Base-by-base conservation (phyloP, 2,888 invertebrate species). In the Thymelicus acteon region DNA sequence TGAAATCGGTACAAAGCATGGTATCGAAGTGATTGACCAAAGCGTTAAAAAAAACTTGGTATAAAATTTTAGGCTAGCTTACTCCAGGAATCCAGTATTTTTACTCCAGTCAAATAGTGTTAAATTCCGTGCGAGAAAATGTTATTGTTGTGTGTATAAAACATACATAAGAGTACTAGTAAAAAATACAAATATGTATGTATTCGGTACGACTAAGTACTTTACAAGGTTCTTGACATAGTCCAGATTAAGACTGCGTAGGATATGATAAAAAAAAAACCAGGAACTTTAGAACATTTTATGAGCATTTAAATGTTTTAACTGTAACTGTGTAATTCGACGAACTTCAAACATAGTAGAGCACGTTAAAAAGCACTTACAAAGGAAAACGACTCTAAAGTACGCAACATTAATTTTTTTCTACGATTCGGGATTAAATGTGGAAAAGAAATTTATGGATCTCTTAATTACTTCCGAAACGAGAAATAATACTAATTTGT, bases 341-440 rank as follows among this genome's bases (percentile, higher is more conserved):
- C 47, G 57, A 58, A 66, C 44, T 47, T 60, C 40, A 67, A 60
- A 60, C 19, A 67, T 60, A 60, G 60, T 49, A 52, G 60, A 67
- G 67, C 67, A 67, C 67, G 67, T 67, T 67, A 67, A 67, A 67
- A 67, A 67, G 60, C 67, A 49, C 67, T 67, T 67, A 67, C 48
- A 67, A 60, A 67, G 60, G 13, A 60, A 67, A 67, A 39, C 60
- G 67, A 39, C 44, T 60, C 60, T 67, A 60, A 67, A 60, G 39
- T 49, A 67, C 67, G 67, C 67, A 67, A 67, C 67, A 67, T 67
- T 67, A 67, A 37, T 54, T 67, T 67, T 57, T 63, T 67, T 67
- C 48, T 60, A 60, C 60, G 44, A 49, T 60, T 67, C 60, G 13
- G 19, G 15, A 67, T 67, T 48, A 48, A 67, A 67, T 49, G 60